These are phyloP conservation scores for Calypte anna DNA, from an alignment of 2,113 vertebrate species.

Conservation along the genomic window DNA sequence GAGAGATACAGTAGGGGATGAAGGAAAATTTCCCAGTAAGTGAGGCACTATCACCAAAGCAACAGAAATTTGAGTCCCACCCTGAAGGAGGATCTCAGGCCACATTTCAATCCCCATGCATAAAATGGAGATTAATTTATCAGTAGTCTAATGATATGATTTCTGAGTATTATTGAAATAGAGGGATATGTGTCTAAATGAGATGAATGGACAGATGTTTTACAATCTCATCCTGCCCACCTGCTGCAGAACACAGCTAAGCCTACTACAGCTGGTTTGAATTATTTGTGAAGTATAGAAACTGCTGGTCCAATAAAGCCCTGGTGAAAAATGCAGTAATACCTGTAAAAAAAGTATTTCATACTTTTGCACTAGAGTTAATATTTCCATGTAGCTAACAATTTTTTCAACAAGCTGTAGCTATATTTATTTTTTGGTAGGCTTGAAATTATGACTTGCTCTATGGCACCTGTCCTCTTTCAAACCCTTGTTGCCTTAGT, in stretches of 20 bases:
- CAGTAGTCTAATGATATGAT: neutral
- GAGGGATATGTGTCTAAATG: neutral
- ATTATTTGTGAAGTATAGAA: neutral
- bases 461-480: neutral
- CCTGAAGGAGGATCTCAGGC: neutral
- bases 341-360: neutral
- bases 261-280: neutral
- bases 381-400: neutral
- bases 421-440: neutral
- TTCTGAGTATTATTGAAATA: neutral
- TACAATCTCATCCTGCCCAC: constrained; percentile 16
- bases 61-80: neutral
- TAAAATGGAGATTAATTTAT: neutral
- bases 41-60: neutral
- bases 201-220: constrained; percentile 39
- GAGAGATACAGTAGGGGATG: neutral
- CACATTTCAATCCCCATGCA: neutral
- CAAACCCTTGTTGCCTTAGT: neutral
- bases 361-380: neutral
- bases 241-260: constrained; percentile 29
- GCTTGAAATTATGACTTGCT: neutral
- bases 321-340: neutral
- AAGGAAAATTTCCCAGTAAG: neutral
- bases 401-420: neutral
- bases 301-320: neutral